phyloP scores from a whole-genome alignment of 1,140 invertebrate species.

The Drosophila nasuta region DNA sequence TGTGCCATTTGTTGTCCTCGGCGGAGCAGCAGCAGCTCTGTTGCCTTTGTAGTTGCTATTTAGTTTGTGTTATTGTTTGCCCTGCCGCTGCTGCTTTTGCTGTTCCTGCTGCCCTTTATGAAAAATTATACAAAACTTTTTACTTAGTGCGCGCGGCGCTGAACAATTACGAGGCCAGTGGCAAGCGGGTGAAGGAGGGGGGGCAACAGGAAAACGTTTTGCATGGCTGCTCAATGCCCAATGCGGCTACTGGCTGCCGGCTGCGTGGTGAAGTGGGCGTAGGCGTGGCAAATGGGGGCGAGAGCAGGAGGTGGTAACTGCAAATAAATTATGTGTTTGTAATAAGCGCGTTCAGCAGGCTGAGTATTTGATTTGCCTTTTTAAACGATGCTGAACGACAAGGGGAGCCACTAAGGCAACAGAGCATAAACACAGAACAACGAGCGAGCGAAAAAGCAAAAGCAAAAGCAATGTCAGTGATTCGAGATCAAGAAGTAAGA shows the following conservation, averaged over 20 bases:
- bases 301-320: constrained; percentile 10
- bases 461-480: not conserved
- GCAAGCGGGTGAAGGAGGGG: not conserved
- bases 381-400: constrained; percentile 44
- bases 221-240: constrained; percentile 40
- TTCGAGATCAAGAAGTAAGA: constrained; percentile 16
- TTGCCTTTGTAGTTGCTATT: constrained; percentile 23
- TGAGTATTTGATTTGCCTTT: constrained; percentile 50
- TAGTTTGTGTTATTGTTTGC: constrained; percentile 49
- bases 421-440: not conserved
- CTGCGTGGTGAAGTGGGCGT: constrained; percentile 1
- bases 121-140: constrained; percentile 82
- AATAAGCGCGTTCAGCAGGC: constrained; percentile 38
- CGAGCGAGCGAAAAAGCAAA: not conserved
- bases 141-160: constrained; percentile 65
- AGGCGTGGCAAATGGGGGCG: not conserved
- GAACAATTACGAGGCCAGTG: constrained; percentile 69
- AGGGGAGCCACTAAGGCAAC: not conserved
- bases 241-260: constrained; percentile 7
- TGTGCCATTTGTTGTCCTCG: constrained; percentile 49
- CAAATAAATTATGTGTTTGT: constrained; percentile 72
- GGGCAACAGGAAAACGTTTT: constrained; percentile 19
- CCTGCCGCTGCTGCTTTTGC: not conserved
- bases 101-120: constrained; percentile 53
- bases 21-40: not conserved